Conservation (phyloP, 2,797 vertebrate genomes). For the Hemibagrus guttatus region DNA sequence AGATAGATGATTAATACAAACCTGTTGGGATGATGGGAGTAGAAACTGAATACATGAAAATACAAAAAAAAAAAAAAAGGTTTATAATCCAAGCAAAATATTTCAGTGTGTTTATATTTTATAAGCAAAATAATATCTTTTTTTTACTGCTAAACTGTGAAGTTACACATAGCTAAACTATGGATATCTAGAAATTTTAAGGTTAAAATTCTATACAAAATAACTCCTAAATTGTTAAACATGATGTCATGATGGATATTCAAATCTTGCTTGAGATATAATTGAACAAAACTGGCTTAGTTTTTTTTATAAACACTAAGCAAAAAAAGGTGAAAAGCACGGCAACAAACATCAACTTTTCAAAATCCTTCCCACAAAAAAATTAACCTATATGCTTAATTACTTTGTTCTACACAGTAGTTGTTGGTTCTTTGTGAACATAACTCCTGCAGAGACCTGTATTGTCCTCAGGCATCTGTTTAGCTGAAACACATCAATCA, state of each 20-base stretch:
- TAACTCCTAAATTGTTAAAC: neutral
- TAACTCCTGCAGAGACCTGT: neutral
- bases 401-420: neutral
- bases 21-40: neutral
- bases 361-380: neutral
- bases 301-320: neutral
- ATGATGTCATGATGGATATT: neutral
- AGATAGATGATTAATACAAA: neutral
- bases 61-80: neutral
- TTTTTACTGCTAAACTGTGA: neutral
- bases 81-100: neutral
- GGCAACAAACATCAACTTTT: neutral
- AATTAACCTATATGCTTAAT: conserved; percentile 1
- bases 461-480: conserved; percentile 34
- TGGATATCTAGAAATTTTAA: neutral
- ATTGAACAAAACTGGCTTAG: neutral
- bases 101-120: no score
- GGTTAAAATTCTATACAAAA: neutral
- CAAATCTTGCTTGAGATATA: neutral
- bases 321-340: neutral
- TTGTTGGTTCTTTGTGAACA: conserved; percentile 25
- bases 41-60: neutral
- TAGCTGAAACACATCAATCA: conserved; percentile 43
- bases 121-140: neutral
- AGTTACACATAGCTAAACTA: neutral